Evolutionary conservation across 2,797 vertebrate species (phyloP), one percentile per base, ranked within the genome.

Genomic region (Poecilia wingei): DNA sequence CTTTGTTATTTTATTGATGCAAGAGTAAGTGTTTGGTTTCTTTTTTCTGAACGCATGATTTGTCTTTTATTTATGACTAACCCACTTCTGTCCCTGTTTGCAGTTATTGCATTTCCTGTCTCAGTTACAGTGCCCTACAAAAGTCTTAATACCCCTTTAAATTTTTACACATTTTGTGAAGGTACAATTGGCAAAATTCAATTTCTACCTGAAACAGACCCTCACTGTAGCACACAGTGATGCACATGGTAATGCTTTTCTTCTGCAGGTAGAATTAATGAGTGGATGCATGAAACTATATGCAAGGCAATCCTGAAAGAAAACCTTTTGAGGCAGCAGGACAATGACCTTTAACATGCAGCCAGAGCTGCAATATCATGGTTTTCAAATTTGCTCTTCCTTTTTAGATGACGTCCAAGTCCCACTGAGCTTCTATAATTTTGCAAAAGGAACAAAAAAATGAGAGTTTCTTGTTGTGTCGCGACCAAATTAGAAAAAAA

Each of bases 1-100:
- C 9, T 74, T 33, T 76, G 82, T 81, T 87, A 25, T 20, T 53
- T 80, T 81, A 41, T 6, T 74, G n/a, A 31, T 76, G 6, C 20
- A 73, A 22, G 33, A 74, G 39, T 36, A 36, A 41, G 22, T 31
- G 13, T 69, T 25, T 36, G 13, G 4, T 12, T 28, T n/a, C 25
- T 68, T 71, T 72, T 75, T 61, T 74, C 0, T n/a, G 22, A 74
- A 74, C 31, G 31, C 33, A 53, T 28, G 18, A 51, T 33, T 57
- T 84, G 20, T 22, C 51, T 70, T 41, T 43, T 53, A 22, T 71
- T 84, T 82, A 55, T 76, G 82, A 75, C 43, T 33, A 41, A n/a
- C 3, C 4, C 41, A n/a, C 25, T 36, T 46, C 59, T 31, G 9
- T 71, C 25, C 20, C 14, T 77, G 25, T 76, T 75, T 76, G 41